A percentile compares a stretch with the other conserved stretches of the same genome.
phyloP scores from a whole-genome alignment of 2,888 invertebrate genomes.

The Andrena minutula region DNA sequence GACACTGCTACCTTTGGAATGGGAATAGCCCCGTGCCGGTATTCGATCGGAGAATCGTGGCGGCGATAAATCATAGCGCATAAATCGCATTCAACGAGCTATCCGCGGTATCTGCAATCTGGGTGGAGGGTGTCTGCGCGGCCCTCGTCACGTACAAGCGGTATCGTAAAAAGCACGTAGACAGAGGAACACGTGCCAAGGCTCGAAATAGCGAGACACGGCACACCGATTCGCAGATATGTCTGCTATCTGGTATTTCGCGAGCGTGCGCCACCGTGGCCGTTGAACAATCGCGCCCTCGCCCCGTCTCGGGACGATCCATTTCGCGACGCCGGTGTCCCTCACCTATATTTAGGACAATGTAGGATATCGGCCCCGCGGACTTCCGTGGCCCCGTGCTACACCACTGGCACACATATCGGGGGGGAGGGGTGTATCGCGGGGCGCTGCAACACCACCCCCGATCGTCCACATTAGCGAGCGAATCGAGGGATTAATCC shows the following conservation, averaged over 20 bases:
- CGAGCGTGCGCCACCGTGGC: slow-evolving; percentile 22
- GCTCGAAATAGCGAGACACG: slow-evolving; percentile 61
- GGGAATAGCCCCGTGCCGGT: background rate
- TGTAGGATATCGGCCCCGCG: slow-evolving; percentile 51
- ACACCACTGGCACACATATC: slow-evolving; percentile 25
- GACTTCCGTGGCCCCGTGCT: slow-evolving; percentile 56
- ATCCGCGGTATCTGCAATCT: slow-evolving; percentile 35
- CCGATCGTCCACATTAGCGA: slow-evolving; percentile 1
- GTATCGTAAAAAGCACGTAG: slow-evolving; percentile 45
- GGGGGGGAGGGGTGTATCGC: slow-evolving; percentile 1
- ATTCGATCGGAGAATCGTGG: slow-evolving; percentile 2
- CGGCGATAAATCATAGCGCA: slow-evolving; percentile 19
- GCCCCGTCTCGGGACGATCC: slow-evolving; percentile 56
- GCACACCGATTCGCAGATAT: slow-evolving; percentile 41
- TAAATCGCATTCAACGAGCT: slow-evolving; percentile 27
- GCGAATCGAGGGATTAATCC: slow-evolving; percentile 12
- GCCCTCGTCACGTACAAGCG: slow-evolving; percentile 25
- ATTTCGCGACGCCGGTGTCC: slow-evolving; percentile 57
- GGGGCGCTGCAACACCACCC: background rate
- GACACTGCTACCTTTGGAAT: background rate
- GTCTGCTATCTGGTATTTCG: slow-evolving; percentile 38
- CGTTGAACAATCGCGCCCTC: slow-evolving; percentile 55
- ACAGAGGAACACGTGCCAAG: slow-evolving; percentile 57
- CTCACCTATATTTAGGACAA: slow-evolving; percentile 67
- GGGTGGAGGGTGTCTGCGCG: slow-evolving; percentile 31